phyloP scores from a whole-genome alignment of 2,113 vertebrate genomes.

The Chloropsis hardwickii region DNA sequence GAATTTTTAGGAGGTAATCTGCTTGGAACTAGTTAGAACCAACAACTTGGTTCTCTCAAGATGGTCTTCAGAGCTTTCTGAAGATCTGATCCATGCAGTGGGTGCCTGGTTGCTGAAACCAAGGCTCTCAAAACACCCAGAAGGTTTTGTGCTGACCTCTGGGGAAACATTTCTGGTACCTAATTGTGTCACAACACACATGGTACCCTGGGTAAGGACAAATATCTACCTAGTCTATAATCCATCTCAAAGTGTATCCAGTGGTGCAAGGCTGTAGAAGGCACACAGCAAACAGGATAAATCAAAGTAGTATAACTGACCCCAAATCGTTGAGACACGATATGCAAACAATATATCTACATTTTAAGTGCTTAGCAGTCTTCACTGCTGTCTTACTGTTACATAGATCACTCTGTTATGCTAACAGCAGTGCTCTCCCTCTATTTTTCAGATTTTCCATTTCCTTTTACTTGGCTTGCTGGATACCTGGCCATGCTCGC shows the following conservation, averaged over 20 bases:
- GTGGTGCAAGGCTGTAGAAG: neutral
- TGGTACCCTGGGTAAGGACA: neutral
- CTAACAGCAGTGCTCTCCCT: neutral
- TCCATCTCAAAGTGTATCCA: neutral
- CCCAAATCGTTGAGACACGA: neutral
- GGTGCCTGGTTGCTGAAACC: neutral
- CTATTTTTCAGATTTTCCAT: slow-evolving; percentile 86
- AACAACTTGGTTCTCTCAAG: neutral
- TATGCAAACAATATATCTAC: neutral
- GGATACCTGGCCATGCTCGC: slow-evolving; percentile 93
- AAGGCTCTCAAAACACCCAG: neutral
- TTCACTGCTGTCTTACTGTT: neutral
- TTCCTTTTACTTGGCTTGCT: slow-evolving; percentile 90
- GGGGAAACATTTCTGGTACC: neutral
- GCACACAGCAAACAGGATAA: neutral
- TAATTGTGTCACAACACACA: neutral
- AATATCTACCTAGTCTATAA: neutral
- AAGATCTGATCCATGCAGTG: neutral
- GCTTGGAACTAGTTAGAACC: neutral
- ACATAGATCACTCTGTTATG: neutral
- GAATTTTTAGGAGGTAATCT: neutral
- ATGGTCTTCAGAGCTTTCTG: neutral
- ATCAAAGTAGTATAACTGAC: neutral
- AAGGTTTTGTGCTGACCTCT: neutral
- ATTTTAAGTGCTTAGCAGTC: neutral